Evolutionary conservation across 2,797 vertebrate genomes (phyloP).

Genomic region (Spea hammondii): DNA sequence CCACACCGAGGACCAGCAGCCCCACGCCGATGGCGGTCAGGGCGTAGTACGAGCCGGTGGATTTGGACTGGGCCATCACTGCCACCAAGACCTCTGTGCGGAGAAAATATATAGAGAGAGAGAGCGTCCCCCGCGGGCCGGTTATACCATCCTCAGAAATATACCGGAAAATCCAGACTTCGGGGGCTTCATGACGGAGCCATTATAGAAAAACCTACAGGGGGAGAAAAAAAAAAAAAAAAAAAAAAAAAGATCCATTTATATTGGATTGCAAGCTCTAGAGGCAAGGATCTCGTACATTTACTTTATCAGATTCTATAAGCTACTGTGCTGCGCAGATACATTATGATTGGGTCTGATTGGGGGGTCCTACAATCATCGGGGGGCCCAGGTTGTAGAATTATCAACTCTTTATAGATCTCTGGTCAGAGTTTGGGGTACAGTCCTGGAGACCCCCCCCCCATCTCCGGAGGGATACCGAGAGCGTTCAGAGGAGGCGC

Average conservation of each 20-base stretch:
- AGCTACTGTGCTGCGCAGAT: no score
- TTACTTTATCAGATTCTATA: no score
- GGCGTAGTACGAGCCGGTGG: conserved; percentile 85
- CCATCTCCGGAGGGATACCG: no score
- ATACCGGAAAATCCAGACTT: background rate
- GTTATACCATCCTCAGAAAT: background rate
- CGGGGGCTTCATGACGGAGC: background rate
- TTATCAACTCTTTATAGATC: no score
- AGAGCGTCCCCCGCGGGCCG: background rate
- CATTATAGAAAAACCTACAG: background rate
- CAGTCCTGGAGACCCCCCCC: no score
- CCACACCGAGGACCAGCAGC: conserved; percentile 85
- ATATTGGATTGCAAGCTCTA: no score
- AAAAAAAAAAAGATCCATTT: background rate
- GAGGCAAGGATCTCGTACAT: no score
- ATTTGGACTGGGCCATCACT: conserved; percentile 70
- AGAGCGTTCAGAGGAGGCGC: no score
- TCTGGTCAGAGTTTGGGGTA: no score
- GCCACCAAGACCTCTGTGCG: background rate
- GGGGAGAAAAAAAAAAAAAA: conserved; percentile 1
- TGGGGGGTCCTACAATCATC: no score
- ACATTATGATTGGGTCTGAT: no score
- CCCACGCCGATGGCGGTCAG: conserved; percentile 90
- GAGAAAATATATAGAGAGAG: background rate
- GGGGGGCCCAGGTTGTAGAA: no score